Evolutionary conservation across 1,140 invertebrate genomes (phyloP).

Genomic region (Macrosteles quadrilineatus): DNA sequence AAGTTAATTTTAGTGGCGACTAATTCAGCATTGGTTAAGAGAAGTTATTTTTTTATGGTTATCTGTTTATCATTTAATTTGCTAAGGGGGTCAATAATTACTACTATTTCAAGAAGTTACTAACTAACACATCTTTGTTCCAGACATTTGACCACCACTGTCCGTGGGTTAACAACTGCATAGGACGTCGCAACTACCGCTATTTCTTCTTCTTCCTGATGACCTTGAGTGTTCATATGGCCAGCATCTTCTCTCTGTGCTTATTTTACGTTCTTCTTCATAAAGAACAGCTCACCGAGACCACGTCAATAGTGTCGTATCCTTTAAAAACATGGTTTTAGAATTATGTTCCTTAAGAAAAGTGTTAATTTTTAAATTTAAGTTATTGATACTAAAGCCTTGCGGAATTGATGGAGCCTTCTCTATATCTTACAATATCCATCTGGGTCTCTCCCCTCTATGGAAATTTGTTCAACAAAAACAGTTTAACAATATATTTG

Average conservation of each 20-base stretch:
- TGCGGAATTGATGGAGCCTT: no score
- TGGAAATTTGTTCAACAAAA: no score
- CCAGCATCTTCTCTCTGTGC: conserved; percentile 93
- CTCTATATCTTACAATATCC: no score
- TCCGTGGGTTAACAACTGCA: conserved; percentile 99
- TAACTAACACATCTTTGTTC: no score
- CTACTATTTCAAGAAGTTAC: no score
- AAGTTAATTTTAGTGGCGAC: no score
- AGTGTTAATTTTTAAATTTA: conserved; percentile 27
- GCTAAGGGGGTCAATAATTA: no score
- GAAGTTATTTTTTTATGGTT: no score
- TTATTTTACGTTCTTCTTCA: conserved; percentile 88
- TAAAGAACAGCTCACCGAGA: conserved; percentile 76
- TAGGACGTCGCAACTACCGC: conserved; percentile 96
- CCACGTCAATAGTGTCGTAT: conserved; percentile 89
- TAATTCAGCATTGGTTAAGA: no score
- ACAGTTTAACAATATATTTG: no score
- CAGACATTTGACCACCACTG: conserved; percentile 99
- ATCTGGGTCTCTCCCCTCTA: no score
- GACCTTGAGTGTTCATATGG: conserved; percentile 95
- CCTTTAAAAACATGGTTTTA: conserved; percentile 63
- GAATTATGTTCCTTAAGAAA: conserved; percentile 25
- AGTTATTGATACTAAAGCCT: not conserved
- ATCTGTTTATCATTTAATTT: no score
- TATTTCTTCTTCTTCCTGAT: conserved; percentile 99